These are phyloP conservation scores for Cetoscarus ocellatus DNA, from an alignment of 2,797 vertebrate species.

Conservation along the genomic window DNA sequence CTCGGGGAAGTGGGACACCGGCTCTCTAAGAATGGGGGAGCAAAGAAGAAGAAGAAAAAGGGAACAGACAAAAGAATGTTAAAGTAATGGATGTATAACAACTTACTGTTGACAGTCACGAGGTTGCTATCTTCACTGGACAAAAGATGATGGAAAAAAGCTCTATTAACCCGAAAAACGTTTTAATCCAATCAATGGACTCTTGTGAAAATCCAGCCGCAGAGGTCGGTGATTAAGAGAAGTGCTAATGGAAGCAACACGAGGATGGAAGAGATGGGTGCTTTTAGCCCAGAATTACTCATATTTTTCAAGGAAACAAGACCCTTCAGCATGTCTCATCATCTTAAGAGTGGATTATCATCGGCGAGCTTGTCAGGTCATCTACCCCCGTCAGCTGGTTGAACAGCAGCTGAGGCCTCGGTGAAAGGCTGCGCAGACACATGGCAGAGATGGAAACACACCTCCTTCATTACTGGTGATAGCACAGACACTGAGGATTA, in stretches of 20 bases:
- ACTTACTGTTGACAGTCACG: not conserved
- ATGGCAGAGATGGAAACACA: conserved; percentile 15
- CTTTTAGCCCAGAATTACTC: conserved; percentile 44
- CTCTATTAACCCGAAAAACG: not conserved
- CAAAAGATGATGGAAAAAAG: not conserved
- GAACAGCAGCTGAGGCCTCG: conserved; percentile 48
- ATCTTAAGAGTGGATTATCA: conserved; percentile 55
- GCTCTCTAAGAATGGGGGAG: conserved; percentile 77
- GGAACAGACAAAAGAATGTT: not conserved
- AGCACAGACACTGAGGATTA: not conserved
- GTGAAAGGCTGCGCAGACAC: conserved; percentile 28
- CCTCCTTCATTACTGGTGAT: not conserved
- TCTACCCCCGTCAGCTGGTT: conserved; percentile 34
- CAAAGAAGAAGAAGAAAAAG: not conserved
- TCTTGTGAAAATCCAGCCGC: not conserved
- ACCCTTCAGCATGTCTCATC: conserved; percentile 48
- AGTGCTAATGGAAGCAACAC: conserved; percentile 36
- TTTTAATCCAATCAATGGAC: conserved; percentile 3
- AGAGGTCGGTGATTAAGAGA: conserved; percentile 14
- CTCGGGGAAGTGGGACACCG: conserved; percentile 89
- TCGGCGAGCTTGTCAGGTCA: conserved; percentile 36
- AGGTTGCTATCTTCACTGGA: not conserved
- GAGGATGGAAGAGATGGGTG: not conserved
- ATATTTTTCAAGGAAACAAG: conserved; percentile 47
- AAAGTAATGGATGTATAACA: not conserved